Evolutionary conservation across 2,113 vertebrate genomes (phyloP), one percentile per base, ranked within the genome.

Genomic region (Pholis gunnellus): DNA sequence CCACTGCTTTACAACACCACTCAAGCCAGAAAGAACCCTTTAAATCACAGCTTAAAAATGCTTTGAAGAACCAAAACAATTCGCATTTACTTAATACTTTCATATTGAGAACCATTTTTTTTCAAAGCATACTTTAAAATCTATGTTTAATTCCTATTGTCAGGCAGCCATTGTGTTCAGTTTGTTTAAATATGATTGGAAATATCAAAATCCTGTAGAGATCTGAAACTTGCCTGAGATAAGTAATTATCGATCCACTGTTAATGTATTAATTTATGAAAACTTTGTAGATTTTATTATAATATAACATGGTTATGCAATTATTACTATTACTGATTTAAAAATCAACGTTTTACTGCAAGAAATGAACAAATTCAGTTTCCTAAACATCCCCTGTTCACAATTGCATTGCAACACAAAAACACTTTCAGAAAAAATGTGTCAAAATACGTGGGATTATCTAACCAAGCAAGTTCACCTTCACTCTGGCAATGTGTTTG

Each of bases 391-490:
- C 57, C 50, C 10, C 20, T 57, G 31, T 15, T 69, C 22, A 72
- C 71, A 73, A 65, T 69, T 84, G 75, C 60, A 57, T 78, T 27
- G 75, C 57, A 64, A 83, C 76, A 87, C 60, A 86, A 75, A 63
- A 9, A 70, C 79, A 78, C 46, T 79, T 83, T 81, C 13, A 9
- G 20, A 36, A 1, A 65, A 69, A 75, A 80, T 0, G 75, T 80
- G 79, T 75, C 9, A 76, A 65, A 73, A 78, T 85, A 79, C 0
- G 52, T 86, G 83, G 73, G 81, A 89, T 81, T 84, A 87, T 22
- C 38, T 79, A 89, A 88, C 54, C n/a, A 29, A 76, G 69, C 31
- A 60, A 71, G 40, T 70, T 76, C 29, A 73, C 78, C 81, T 78
- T 78, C 40, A 72, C 25, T 80, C 75, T 77, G 56, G 60, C 46